phyloP scores from a whole-genome alignment of 1,140 invertebrate genomes.

The Odontomachus brunneus region DNA sequence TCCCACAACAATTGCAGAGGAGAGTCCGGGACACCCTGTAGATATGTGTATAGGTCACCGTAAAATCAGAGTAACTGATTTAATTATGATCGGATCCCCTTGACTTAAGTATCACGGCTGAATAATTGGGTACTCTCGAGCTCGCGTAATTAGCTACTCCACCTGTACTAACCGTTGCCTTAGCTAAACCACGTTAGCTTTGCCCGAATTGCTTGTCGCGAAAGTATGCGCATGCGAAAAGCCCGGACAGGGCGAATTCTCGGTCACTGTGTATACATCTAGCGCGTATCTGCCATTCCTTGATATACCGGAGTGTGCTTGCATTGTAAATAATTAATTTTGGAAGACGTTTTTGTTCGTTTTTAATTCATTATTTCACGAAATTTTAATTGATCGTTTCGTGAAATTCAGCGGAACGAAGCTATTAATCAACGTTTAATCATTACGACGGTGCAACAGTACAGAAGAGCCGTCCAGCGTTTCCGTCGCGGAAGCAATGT shows the following conservation, averaged over 20 bases:
- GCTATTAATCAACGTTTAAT: too few species aligned
- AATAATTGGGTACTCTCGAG: conserved; percentile 15
- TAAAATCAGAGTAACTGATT: conserved; percentile 50
- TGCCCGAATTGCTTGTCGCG: background rate
- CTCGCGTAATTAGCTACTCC: conserved; percentile 20
- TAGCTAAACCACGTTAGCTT: conserved; percentile 6
- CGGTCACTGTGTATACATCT: too few species aligned
- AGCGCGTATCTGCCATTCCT: background rate
- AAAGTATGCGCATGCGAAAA: background rate
- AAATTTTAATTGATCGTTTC: too few species aligned
- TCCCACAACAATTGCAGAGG: too few species aligned
- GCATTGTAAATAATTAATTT: too few species aligned
- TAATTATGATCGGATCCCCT: conserved; percentile 34
- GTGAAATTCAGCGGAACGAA: too few species aligned
- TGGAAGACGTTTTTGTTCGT: too few species aligned
- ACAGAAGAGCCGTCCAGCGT: background rate
- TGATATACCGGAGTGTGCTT: background rate
- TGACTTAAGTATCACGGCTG: conserved; percentile 1
- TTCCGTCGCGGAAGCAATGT: too few species aligned
- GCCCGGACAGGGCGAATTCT: background rate
- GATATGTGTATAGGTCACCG: conserved; percentile 9
- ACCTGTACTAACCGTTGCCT: background rate
- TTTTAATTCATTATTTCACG: too few species aligned
- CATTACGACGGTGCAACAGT: background rate
- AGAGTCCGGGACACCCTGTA: too few species aligned